Base-by-base conservation (phyloP, 2,113 vertebrate genomes). In the Pangasianodon gigas region DNA sequence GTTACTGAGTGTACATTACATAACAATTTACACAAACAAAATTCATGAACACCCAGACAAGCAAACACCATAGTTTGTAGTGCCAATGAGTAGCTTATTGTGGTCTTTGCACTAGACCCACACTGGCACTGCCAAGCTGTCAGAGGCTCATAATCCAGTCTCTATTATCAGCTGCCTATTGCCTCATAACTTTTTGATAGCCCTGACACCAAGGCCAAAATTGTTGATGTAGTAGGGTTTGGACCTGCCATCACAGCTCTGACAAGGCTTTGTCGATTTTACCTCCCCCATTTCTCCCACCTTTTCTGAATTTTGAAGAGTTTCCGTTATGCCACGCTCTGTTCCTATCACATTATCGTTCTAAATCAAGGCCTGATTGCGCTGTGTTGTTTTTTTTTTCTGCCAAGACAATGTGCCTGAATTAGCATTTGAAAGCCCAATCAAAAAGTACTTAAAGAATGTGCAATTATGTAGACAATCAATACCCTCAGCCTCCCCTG, bases 381-480 rank as follows among this genome's bases (percentile, higher is more conserved):
- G 44, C 54, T 18, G n/a, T 18, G 46, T 41, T 84, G 52, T 26
- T 19, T 83, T 82, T 87, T 56, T n/a, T 69, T 85, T 52, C 82
- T 54, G 18, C 74, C 86, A 89, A 91, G 84, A 91, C 87, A 82
- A 87, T 62, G 58, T 71, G 74, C 75, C 54, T 16, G 51, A 85
- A 92, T 94, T 94, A 91, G 90, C 93, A 93, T 92, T 87, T 92
- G 91, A 94, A 93, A 92, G 91, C 83, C 88, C 90, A 93, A 94
- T 93, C 91, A 93, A 91, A 91, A 89, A 90, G 91, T 74, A 87
- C 90, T 92, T 90, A 91, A 93, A 89, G 88, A 87, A 90, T 90
- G 89, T 58, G 89, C 89, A 91, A 92, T 93, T 92, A 90, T 74
- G 89, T 86, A 89, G 89, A 90, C 89, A 92, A 92, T 92, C 91